Conservation (phyloP, 1,140 invertebrate species). For the Onthophagus taurus region DNA sequence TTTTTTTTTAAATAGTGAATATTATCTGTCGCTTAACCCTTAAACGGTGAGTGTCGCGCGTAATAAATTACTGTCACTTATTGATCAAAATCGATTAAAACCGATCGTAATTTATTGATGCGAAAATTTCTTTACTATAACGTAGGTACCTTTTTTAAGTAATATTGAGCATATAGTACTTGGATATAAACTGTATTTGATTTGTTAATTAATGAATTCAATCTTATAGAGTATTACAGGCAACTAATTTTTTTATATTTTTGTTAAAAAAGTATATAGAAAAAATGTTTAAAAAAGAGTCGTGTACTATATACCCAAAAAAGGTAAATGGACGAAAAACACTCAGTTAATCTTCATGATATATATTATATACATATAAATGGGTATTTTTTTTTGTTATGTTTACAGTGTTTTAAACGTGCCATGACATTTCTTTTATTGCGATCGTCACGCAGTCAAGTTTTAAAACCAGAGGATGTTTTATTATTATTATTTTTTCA, state of each 20-base stretch:
- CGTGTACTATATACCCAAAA: constrained; percentile 21
- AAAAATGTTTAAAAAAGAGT: not conserved
- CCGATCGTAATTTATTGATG: too few species aligned
- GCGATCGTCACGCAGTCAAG: constrained; percentile 6
- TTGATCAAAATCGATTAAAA: too few species aligned
- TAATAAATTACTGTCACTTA: too few species aligned
- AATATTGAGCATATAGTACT: constrained; percentile 13
- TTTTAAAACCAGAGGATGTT: constrained; percentile 24
- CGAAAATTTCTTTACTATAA: constrained; percentile 10
- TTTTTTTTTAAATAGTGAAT: too few species aligned
- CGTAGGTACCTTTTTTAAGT: constrained; percentile 11
- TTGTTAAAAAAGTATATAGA: not conserved
- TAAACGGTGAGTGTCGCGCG: too few species aligned
- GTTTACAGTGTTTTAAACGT: constrained; percentile 4
- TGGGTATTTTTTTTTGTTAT: constrained; percentile 4
- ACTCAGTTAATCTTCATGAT: constrained; percentile 18
- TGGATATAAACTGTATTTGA: not conserved
- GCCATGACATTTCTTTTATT: constrained; percentile 15
- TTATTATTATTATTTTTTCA: constrained; percentile 4
- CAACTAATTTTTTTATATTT: constrained; percentile 1
- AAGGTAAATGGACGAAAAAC: constrained; percentile 22
- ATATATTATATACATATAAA: constrained; percentile 11
- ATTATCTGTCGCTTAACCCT: too few species aligned
- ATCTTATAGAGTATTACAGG: not conserved
- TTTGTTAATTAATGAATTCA: not conserved